Conservation (phyloP, 1,140 invertebrate genomes). For the Ceratoteleas bidentatus region DNA sequence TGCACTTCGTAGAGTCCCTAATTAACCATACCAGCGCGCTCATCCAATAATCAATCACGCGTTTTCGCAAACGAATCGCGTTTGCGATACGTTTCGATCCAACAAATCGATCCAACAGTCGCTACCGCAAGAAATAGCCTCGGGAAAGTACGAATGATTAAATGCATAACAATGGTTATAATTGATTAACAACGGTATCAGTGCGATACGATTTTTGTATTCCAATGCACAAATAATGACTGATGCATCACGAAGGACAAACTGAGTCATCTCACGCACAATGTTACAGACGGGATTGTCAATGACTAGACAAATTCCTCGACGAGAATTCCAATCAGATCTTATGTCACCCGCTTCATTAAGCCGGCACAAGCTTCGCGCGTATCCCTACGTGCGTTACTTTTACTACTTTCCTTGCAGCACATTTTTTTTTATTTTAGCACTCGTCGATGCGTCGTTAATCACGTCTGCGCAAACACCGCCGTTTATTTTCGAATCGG, state of each 20-base stretch:
- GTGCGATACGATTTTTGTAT: slow-evolving; percentile 13
- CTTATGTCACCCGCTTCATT: slow-evolving; percentile 77
- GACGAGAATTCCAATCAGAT: slow-evolving; percentile 75
- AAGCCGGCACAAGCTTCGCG: slow-evolving; percentile 64
- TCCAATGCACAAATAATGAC: slow-evolving; percentile 44
- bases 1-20: too few relatives aligned
- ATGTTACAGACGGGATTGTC: slow-evolving; percentile 61
- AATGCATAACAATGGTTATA: slow-evolving; percentile 11
- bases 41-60: too few relatives aligned
- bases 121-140: neutral
- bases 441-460: slow-evolving; percentile 26
- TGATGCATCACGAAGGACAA: slow-evolving; percentile 59
- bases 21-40: too few relatives aligned
- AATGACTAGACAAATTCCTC: slow-evolving; percentile 76
- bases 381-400: slow-evolving; percentile 15
- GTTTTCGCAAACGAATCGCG: too few relatives aligned
- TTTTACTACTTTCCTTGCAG: slow-evolving; percentile 45
- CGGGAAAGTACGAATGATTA: slow-evolving; percentile 6
- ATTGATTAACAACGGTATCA: slow-evolving; percentile 43
- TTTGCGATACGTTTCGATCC: too few relatives aligned
- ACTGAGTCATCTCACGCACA: slow-evolving; percentile 58
- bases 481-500: neutral
- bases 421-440: slow-evolving; percentile 43
- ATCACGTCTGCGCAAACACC: slow-evolving; percentile 22
- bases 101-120: too few relatives aligned